Conservation (phyloP, 92 coral and sea anemone genomes). For the Diadumene lineata region DNA sequence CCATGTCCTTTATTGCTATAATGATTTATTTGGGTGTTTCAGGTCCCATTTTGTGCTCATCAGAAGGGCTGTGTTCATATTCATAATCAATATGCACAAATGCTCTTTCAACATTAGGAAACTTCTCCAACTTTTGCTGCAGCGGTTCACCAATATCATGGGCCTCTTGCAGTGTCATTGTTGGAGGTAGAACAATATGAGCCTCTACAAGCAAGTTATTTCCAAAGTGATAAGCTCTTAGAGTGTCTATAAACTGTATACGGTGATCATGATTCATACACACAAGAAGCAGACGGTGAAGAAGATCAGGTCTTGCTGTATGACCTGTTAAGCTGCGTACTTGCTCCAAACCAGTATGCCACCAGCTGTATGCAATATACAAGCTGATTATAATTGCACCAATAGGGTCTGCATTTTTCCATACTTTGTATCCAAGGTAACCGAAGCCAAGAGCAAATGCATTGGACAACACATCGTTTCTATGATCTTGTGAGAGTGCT, state of each 20-base stretch:
- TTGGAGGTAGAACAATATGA: constrained; percentile 90
- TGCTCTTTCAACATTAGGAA: constrained; percentile 87
- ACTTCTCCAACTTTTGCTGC: constrained; percentile 82
- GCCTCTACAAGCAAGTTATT: constrained; percentile 85
- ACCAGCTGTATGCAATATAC: constrained; percentile 92
- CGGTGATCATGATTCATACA: constrained; percentile 78
- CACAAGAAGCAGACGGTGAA: constrained; percentile 81
- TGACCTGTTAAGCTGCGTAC: constrained; percentile 81
- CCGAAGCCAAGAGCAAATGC: constrained; percentile 87
- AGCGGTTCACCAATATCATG: constrained; percentile 96
- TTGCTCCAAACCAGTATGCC: constrained; percentile 77
- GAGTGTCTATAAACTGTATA: constrained; percentile 88
- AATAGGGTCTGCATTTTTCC: constrained; percentile 88
- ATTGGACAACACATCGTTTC: constrained; percentile 91
- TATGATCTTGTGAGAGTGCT: constrained; percentile 89
- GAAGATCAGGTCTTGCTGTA: constrained; percentile 76
- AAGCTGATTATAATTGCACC: constrained; percentile 92
- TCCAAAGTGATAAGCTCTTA: constrained; percentile 96
- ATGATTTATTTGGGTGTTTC: neutral
- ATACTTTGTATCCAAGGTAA: constrained; percentile 80
- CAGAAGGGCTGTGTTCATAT: constrained; percentile 81
- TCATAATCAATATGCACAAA: constrained; percentile 98
- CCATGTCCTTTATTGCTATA: no score
- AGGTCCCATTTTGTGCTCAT: constrained; percentile 78
- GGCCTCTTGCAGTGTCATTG: constrained; percentile 78